phyloP scores from a whole-genome alignment of 2,797 vertebrate species.

The Pteropus rufus region DNA sequence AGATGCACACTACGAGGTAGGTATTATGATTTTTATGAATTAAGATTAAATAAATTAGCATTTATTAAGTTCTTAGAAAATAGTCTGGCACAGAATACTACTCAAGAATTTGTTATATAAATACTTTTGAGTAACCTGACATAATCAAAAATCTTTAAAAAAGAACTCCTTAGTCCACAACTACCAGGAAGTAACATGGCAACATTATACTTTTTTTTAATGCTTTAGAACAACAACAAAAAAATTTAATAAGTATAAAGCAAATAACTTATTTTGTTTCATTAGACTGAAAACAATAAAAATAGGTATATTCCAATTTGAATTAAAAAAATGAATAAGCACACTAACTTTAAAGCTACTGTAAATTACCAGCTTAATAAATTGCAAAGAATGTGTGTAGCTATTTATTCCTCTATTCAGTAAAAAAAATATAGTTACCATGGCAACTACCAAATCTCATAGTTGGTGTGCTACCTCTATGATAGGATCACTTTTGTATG shows the following conservation, averaged over 20 bases:
- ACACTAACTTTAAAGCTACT: constrained; percentile 38
- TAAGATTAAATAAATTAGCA: constrained; percentile 27
- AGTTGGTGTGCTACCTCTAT: constrained; percentile 58
- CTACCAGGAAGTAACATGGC: not conserved
- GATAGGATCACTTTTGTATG: constrained; percentile 53
- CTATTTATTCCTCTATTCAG: constrained; percentile 75
- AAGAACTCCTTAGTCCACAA: not conserved
- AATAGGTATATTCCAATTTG: constrained; percentile 12
- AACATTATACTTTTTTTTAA: not conserved
- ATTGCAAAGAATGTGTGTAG: constrained; percentile 66
- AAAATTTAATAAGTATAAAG: not conserved
- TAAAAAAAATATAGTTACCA: constrained; percentile 71
- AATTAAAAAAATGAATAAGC: constrained; percentile 27
- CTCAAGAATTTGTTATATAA: not conserved
- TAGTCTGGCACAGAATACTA: not conserved
- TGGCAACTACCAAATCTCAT: constrained; percentile 77
- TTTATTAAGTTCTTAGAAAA: not conserved
- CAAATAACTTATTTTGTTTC: constrained; percentile 32
- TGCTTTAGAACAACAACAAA: constrained; percentile 10
- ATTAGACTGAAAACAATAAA: constrained; percentile 33
- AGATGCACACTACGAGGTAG: not conserved
- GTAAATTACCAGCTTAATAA: constrained; percentile 72
- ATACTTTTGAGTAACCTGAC: not conserved
- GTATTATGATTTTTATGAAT: not conserved
- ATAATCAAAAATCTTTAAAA: not conserved